Evolutionary conservation across 2,888 invertebrate species (phyloP).

Genomic region (Leucophenga montana): DNA sequence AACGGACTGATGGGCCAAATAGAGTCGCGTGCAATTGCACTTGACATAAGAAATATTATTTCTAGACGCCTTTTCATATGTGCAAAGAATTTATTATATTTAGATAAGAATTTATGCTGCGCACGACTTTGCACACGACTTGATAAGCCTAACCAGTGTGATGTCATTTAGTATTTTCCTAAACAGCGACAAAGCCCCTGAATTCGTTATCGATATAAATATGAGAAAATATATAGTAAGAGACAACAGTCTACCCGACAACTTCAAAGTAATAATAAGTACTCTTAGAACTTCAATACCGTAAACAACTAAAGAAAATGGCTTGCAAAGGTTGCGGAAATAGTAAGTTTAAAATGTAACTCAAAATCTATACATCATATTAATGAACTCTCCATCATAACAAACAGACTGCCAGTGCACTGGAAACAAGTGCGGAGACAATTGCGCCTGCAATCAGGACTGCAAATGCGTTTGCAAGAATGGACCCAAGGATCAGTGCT

Average conservation of each 20-base stretch:
- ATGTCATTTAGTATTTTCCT: background rate
- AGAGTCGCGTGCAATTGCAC: background rate
- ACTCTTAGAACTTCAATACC: background rate
- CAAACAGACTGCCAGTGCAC: slow-evolving; percentile 61
- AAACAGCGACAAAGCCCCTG: background rate
- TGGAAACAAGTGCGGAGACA: slow-evolving; percentile 60
- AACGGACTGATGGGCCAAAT: no score
- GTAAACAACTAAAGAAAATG: slow-evolving; percentile 47
- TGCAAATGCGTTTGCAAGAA: slow-evolving; percentile 60
- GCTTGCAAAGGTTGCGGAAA: slow-evolving; percentile 63
- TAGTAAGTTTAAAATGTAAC: slow-evolving; percentile 47
- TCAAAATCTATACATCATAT: background rate
- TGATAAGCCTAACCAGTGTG: slow-evolving; percentile 42
- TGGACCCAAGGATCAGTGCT: slow-evolving; percentile 41
- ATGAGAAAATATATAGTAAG: background rate
- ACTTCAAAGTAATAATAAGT: no score
- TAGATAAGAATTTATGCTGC: no score
- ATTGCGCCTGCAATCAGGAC: slow-evolving; percentile 59
- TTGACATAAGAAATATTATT: no score
- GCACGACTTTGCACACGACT: slow-evolving; percentile 14
- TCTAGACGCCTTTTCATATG: no score
- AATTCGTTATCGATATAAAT: background rate
- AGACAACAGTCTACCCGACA: background rate
- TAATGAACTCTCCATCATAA: no score
- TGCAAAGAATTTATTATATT: no score